Conservation (phyloP, 2,888 invertebrate species). For the Geophilus truncorum region DNA sequence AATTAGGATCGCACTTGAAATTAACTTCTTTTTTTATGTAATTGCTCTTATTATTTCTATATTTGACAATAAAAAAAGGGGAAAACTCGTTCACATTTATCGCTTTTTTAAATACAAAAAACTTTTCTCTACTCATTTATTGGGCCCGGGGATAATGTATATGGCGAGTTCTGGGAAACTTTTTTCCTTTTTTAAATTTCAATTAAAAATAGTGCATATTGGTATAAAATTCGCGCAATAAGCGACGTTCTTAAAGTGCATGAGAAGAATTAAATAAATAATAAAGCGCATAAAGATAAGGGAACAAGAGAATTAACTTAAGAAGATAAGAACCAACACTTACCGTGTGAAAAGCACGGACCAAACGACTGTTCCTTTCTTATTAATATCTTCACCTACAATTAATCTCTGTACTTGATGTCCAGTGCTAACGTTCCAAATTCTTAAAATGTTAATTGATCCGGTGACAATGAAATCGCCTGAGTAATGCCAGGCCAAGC, state of each 20-base stretch:
- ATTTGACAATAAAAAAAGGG: not conserved
- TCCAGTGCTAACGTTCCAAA: constrained; percentile 80
- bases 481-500: constrained; percentile 73
- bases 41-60: not conserved
- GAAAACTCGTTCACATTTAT: not conserved
- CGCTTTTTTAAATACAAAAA: not conserved
- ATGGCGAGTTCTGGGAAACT: too few relatives aligned
- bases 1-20: constrained; percentile 7
- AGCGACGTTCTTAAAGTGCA: not conserved
- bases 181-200: too few relatives aligned
- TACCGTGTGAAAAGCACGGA: constrained; percentile 65
- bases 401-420: constrained; percentile 78
- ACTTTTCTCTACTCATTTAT: not conserved
- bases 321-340: constrained; percentile 22
- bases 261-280: not conserved
- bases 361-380: constrained; percentile 77
- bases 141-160: not conserved
- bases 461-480: constrained; percentile 72
- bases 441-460: constrained; percentile 71
- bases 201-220: not conserved
- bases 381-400: constrained; percentile 59
- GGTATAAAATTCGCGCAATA: not conserved
- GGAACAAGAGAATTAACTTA: not conserved
- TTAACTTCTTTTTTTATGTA: not conserved
- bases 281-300: not conserved